These are phyloP conservation scores for Drosophila heteroneura DNA, from an alignment of 2,888 invertebrate genomes.

Conservation along the genomic window DNA sequence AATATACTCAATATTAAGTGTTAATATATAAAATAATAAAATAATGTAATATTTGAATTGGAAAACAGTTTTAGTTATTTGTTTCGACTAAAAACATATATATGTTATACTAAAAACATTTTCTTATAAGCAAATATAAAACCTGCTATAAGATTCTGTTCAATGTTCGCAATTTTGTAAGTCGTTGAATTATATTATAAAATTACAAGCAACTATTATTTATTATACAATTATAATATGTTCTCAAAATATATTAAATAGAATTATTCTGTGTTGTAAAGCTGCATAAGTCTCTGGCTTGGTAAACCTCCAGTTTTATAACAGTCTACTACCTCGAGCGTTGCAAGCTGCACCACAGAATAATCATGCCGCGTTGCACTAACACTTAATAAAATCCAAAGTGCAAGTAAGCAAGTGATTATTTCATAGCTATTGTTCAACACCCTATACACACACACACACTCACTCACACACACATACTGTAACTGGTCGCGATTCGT, in stretches of 20 bases:
- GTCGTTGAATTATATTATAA: no score
- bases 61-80: not conserved
- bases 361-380: constrained; percentile 24
- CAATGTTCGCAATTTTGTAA: no score
- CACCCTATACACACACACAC: constrained; percentile 29
- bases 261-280: not conserved
- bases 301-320: not conserved
- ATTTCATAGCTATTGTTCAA: constrained; percentile 77
- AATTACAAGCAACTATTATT: not conserved
- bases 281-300: not conserved
- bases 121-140: not conserved
- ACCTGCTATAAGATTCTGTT: no score
- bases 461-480: not conserved
- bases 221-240: not conserved
- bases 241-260: not conserved
- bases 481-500: constrained; percentile 3
- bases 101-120: not conserved
- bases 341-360: constrained; percentile 26
- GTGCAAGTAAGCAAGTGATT: constrained; percentile 78
- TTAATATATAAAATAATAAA: not conserved
- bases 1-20: not conserved
- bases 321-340: constrained; percentile 5
- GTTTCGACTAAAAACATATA: not conserved
- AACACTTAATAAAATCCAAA: constrained; percentile 75
- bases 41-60: not conserved